Conservation (phyloP, 2,797 vertebrate species). For the Phrynocephalus guinanensis region DNA sequence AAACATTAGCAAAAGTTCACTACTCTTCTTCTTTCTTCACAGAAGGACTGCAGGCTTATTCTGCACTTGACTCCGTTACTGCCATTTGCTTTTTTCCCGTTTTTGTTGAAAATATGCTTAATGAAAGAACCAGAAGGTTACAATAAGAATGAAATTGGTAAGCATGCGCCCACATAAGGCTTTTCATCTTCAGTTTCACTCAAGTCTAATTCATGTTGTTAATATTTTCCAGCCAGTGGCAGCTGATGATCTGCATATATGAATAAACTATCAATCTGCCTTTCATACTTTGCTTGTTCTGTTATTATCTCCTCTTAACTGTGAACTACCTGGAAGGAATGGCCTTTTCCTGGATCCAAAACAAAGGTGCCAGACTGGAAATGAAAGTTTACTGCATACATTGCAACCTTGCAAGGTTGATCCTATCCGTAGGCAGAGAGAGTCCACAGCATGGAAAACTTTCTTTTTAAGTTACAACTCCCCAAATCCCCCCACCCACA, state of each 20-base stretch:
- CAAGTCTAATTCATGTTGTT: constrained; percentile 46
- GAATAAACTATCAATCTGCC: constrained; percentile 47
- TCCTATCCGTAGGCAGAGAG: neutral
- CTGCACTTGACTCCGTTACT: neutral
- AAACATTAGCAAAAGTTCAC: neutral
- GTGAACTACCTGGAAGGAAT: neutral
- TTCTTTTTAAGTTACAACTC: no score
- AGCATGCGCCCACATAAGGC: neutral
- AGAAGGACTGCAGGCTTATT: neutral
- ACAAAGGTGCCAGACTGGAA: fast-evolving
- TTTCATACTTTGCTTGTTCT: neutral
- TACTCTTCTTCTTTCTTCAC: neutral
- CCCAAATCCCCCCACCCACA: no score
- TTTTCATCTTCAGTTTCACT: constrained; percentile 15
- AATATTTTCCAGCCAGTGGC: constrained; percentile 46
- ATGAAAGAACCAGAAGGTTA: constrained; percentile 12
- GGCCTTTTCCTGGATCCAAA: neutral
- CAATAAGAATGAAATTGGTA: constrained; percentile 2
- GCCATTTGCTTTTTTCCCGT: neutral
- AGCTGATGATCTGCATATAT: constrained; percentile 47
- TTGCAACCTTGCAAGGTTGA: neutral
- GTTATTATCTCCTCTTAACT: neutral
- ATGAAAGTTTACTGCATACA: fast-evolving
- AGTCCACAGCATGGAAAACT: neutral
- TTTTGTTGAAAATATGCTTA: neutral